Evolutionary conservation across 35 echinoderm and acorn worm genomes (phyloP).

Genomic region (Ophiothrix spiculata): DNA sequence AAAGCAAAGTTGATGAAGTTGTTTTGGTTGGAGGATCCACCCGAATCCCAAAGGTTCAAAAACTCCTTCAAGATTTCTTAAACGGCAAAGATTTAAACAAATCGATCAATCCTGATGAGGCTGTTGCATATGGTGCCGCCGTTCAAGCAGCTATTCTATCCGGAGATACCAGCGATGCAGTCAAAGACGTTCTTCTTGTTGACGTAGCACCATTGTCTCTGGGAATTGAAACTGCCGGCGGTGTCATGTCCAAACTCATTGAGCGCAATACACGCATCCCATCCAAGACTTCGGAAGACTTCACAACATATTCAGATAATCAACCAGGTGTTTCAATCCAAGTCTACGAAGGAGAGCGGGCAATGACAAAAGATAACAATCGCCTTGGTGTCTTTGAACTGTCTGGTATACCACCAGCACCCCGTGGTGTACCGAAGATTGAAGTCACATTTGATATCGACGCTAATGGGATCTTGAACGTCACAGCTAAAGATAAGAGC

Average conservation of each 20-base stretch:
- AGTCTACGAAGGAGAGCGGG: conserved; percentile 81
- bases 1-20: conserved; percentile 62
- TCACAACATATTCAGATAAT: conserved; percentile 88
- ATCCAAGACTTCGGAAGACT: conserved; percentile 60
- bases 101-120: conserved; percentile 95
- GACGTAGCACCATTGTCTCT: conserved; percentile 79
- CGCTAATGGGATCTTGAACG: conserved; percentile 92
- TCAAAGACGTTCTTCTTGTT: conserved; percentile 67
- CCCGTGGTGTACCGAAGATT: conserved; percentile 87
- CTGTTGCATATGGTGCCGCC: conserved; percentile 88
- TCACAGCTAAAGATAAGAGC: conserved; percentile 87
- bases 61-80: conserved; percentile 73
- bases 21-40: conserved; percentile 93
- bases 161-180: conserved; percentile 58
- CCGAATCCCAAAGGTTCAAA: conserved; percentile 91
- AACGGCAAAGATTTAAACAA: conserved; percentile 83
- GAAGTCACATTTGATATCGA: conserved; percentile 89
- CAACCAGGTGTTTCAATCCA: conserved; percentile 83
- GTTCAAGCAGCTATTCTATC: conserved; percentile 92
- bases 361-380: conserved; percentile 96
- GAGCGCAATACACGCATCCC: conserved; percentile 81
- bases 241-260: conserved; percentile 90
- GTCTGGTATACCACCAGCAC: conserved; percentile 84
- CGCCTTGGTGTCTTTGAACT: conserved; percentile 84
- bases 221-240: conserved; percentile 85